Percentiles rank a stretch among this genome's conserved stretches.
phyloP scores from a whole-genome alignment of 2,888 invertebrate species.

The Perdita meconis region DNA sequence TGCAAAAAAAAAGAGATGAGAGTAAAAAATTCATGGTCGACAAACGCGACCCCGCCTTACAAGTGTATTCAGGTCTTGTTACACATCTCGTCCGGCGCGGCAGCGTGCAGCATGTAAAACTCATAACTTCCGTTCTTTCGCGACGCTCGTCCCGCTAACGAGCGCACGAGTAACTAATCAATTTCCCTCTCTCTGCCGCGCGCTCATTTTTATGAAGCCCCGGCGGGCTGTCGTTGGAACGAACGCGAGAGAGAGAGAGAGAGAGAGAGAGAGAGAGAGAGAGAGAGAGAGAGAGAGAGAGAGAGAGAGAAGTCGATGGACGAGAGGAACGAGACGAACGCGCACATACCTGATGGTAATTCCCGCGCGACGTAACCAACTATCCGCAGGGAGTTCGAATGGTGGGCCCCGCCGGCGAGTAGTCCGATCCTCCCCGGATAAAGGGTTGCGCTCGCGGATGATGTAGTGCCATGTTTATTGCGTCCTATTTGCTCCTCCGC shows the following conservation, averaged over 20 bases:
- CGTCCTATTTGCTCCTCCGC: constrained; percentile 75
- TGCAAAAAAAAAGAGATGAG: too few relatives aligned
- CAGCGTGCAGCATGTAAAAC: background rate
- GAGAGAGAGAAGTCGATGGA: too few relatives aligned
- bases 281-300: too few relatives aligned
- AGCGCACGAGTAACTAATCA: constrained; percentile 43
- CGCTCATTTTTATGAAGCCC: constrained; percentile 37
- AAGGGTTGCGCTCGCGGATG: constrained; percentile 79
- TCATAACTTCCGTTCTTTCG: constrained; percentile 19
- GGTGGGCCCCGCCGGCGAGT: constrained; percentile 48
- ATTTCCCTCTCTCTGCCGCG: constrained; percentile 22
- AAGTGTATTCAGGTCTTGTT: background rate
- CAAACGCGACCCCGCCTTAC: background rate
- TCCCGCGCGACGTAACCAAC: constrained; percentile 49
- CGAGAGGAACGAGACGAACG: constrained; percentile 5
- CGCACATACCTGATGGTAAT: constrained; percentile 38
- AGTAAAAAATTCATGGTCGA: background rate
- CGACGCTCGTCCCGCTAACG: constrained; percentile 11
- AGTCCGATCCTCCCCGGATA: constrained; percentile 70
- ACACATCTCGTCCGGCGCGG: too few relatives aligned
- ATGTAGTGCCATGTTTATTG: constrained; percentile 80
- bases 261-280: too few relatives aligned
- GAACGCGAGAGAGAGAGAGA: too few relatives aligned
- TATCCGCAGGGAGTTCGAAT: constrained; percentile 65
- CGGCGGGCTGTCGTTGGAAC: background rate